A percentile compares a stretch with the other conserved stretches of the same genome.
phyloP scores from a whole-genome alignment of 1,140 invertebrate genomes.

The Cyclina sinensis region DNA sequence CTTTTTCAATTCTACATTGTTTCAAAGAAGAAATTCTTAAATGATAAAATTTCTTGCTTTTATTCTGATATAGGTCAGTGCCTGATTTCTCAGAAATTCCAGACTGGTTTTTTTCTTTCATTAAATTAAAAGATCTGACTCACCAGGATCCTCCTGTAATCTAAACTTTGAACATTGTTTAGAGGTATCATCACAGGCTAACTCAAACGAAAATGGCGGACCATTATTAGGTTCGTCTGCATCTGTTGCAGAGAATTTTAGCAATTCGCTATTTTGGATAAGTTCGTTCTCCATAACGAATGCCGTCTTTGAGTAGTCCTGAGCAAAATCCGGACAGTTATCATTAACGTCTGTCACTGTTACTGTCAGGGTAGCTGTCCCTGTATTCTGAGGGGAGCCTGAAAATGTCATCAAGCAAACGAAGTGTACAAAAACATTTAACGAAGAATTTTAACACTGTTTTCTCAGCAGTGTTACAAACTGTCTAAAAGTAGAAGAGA shows the following conservation, averaged over 20 bases:
- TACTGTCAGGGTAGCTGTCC: conserved; percentile 97
- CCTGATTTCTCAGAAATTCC: too few relatives aligned
- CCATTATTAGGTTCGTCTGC: conserved; percentile 90
- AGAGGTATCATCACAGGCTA: conserved; percentile 84
- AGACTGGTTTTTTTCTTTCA: too few relatives aligned
- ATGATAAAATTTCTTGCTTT: too few relatives aligned
- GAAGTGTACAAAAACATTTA: too few relatives aligned
- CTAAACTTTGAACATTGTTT: conserved; percentile 26
- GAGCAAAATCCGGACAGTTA: conserved; percentile 94
- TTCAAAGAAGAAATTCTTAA: too few relatives aligned
- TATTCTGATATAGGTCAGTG: too few relatives aligned
- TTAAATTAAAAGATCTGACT: too few relatives aligned
- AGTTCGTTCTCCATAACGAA: conserved; percentile 93
- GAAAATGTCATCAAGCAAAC: background rate
- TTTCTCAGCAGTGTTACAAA: too few relatives aligned
- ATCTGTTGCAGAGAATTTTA: conserved; percentile 97
- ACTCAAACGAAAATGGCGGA: conserved; percentile 96
- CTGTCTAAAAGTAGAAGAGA: too few relatives aligned
- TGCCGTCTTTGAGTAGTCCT: conserved; percentile 95
- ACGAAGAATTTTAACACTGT: too few relatives aligned
- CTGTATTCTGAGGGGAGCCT: conserved; percentile 94
- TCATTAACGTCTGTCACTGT: conserved; percentile 99
- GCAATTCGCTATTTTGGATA: conserved; percentile 88
- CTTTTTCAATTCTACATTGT: too few relatives aligned
- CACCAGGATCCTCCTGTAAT: background rate